phyloP scores from a whole-genome alignment of 2,113 vertebrate genomes.

The Gallinago undulata region DNA sequence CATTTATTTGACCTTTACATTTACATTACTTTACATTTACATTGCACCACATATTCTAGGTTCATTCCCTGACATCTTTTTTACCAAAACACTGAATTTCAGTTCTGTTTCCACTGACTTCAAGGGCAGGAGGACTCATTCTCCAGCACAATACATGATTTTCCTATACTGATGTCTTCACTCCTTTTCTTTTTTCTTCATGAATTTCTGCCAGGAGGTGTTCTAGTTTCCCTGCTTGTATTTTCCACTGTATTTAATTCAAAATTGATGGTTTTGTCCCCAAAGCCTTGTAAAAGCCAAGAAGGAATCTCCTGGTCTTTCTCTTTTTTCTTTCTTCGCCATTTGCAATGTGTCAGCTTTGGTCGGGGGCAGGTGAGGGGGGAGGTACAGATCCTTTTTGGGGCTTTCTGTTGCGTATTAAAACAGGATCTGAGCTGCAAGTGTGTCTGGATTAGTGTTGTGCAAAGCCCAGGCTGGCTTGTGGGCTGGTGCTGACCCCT shows the following conservation, averaged over 20 bases:
- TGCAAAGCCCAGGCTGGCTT: not conserved
- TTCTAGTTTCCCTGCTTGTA: not conserved
- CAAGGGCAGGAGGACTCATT: not conserved
- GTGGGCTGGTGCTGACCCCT: not conserved
- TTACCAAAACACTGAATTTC: not conserved
- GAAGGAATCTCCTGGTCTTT: not conserved
- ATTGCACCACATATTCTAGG: not conserved
- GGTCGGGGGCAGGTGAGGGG: not conserved
- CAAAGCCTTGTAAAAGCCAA: not conserved
- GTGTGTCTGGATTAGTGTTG: not conserved
- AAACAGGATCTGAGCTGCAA: not conserved
- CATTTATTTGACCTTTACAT: not conserved
- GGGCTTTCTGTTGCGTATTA: not conserved
- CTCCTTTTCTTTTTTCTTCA: not conserved
- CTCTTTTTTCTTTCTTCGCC: not conserved
- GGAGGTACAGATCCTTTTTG: not conserved
- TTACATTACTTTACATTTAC: not conserved
- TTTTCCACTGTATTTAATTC: not conserved
- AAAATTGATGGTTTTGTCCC: not conserved
- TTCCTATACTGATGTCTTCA: not conserved
- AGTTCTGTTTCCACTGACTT: constrained; percentile 25
- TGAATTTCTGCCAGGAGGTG: not conserved
- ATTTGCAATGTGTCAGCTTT: not conserved
- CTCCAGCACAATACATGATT: not conserved
- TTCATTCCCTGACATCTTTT: not conserved